Base-by-base conservation (phyloP, 2,797 vertebrate genomes). In the Sardinella longiceps region DNA sequence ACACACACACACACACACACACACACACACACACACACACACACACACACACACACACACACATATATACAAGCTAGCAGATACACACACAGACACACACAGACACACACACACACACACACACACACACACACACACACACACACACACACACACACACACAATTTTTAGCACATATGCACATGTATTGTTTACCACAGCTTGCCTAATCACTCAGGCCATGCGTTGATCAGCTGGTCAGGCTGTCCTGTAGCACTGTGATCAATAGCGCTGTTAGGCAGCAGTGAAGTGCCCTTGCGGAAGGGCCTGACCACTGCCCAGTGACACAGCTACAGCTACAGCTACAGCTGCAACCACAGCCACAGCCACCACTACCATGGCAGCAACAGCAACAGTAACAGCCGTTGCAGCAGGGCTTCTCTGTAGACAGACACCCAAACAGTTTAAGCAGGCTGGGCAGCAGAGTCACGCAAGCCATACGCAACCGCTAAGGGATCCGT, bases 331-430 rank as follows among this genome's bases (percentile, higher is more conserved):
- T n/a, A 3, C 15, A 15, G 50, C 2, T 18, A 53, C 14, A 60
- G 23, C 58, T 25, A 60, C 23, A 60, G 25, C 25, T 10, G 11
- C 66, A 63, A 14, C 33, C 60, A 83, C 46, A 2, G n/a, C 15
- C 48, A 50, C 46, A 37, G 23, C 56, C 43, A 43, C 43, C 43
- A 43, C 43, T 43, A 58, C 60, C 14, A n/a, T 45, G 83, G 60
- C 80, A 74, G 81, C 43, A 50, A 28, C 39, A 51, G 12, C 77
- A 83, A 23, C 77, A 43, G 43, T 28, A 60, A 15, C 60, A 81
- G 60, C 33, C 33, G 30, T 25, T 28, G 33, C 90, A 91, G 90
- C 92, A 91, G 87, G 88, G 90, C 93, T 92, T 94, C 53, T 2
- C 48, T 2, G 11, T 51, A 51, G 43, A 43, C 43, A 43, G 23